Evolutionary conservation across 2,888 invertebrate genomes (phyloP).

Genomic region (Agriotes lineatus): DNA sequence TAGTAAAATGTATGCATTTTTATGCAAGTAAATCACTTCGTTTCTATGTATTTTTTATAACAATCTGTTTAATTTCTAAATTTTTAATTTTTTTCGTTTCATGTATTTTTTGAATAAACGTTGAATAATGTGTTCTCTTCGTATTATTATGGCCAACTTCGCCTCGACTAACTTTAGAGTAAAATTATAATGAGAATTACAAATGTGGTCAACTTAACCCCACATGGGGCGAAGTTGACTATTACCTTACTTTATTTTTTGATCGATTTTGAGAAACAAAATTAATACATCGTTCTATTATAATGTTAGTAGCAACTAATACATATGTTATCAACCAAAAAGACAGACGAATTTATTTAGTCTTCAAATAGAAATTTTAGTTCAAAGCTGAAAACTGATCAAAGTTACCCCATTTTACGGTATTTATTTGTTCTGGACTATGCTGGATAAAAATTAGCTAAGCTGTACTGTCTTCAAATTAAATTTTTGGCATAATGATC

Average conservation of each 20-base stretch:
- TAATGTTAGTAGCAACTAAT: not conserved
- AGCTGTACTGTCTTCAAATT: no score
- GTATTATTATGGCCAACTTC: not conserved
- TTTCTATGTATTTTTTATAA: not conserved
- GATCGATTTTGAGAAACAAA: not conserved
- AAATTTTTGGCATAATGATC: no score
- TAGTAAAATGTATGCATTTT: not conserved
- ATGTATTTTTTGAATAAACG: not conserved
- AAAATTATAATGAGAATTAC: not conserved
- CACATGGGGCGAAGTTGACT: not conserved
- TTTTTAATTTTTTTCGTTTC: not conserved
- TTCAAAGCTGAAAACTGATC: not conserved
- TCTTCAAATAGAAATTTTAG: not conserved
- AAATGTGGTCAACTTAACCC: constrained; percentile 2
- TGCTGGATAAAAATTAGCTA: no score
- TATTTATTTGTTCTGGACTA: no score
- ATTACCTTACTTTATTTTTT: not conserved
- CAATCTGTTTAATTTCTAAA: not conserved
- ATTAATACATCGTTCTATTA: not conserved
- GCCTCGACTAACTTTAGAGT: not conserved
- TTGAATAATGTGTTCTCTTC: not conserved
- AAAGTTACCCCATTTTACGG: not conserved
- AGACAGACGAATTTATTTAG: not conserved
- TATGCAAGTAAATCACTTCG: not conserved
- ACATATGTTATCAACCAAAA: not conserved